Evolutionary conservation across 2,113 vertebrate genomes (phyloP).

Genomic region (Mystacornis crossleyi): DNA sequence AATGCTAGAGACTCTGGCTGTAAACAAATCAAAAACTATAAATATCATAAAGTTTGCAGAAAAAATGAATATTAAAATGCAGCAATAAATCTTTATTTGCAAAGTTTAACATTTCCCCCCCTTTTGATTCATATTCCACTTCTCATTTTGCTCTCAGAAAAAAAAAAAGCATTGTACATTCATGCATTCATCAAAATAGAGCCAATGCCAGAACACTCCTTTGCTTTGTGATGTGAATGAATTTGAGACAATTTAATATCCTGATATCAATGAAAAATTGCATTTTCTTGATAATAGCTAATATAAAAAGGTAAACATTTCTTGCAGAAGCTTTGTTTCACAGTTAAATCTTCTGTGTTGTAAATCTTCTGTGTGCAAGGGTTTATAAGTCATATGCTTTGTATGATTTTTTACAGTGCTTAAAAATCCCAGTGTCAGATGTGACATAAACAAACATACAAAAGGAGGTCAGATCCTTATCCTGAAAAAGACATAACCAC

Average conservation of each 20-base stretch:
- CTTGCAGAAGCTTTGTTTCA: not conserved
- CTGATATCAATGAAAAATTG: not conserved
- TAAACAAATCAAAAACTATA: not conserved
- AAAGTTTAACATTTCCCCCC: not conserved
- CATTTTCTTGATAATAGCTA: not conserved
- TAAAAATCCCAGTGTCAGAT: not conserved
- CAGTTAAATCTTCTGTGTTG: not conserved
- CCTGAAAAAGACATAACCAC: not conserved
- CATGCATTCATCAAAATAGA: not conserved
- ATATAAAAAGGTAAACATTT: not conserved
- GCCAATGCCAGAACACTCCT: not conserved
- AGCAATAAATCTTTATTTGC: conserved; percentile 4
- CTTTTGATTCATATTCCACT: not conserved
- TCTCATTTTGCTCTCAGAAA: not conserved
- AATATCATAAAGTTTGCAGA: not conserved
- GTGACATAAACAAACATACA: not conserved
- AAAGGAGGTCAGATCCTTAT: not conserved
- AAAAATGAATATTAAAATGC: not conserved
- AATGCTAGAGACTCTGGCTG: not conserved
- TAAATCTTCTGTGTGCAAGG: not conserved
- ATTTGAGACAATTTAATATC: not conserved
- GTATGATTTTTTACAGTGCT: not conserved
- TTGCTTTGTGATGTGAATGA: not conserved
- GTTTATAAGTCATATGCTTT: not conserved
- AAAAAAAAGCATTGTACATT: not conserved